Base-by-base conservation (phyloP, 2,113 vertebrate genomes). In the Marcusenius ussheri region DNA sequence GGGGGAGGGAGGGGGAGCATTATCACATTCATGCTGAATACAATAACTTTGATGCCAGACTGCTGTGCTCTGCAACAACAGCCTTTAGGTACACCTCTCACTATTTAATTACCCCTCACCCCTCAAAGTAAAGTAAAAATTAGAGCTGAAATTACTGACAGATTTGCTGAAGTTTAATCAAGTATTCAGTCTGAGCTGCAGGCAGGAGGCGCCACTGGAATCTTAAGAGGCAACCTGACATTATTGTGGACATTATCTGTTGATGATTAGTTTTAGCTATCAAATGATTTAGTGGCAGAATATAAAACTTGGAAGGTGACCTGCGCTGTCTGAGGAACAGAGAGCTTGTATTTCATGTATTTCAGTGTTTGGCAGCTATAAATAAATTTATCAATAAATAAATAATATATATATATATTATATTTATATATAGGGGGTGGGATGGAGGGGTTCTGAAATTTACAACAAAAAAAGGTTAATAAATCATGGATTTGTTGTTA, bases 171-270 rank as follows among this genome's bases (percentile, higher is more conserved):
- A 89, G 93, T 96, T 97, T 97, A 96, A 97, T 97, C 95, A 96
- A 95, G 94, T 95, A 96, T 97, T 97, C 96, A 96, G 95, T 97
- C 96, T 97, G 95, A 96, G 95, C 94, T 96, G 94, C 91, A 89
- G 94, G 93, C 94, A 93, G 93, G 92, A 93, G 62, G 85, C 83
- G 88, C 94, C 90, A 90, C 91, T 77, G 93, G 96, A 96, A 96
- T 97, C 96, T 96, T 96, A 96, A 96, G 92, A 93, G 95, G 88
- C 70, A 80, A 90, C 83, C 87, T 45, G 10, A 77, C 87, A 66
- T 93, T 94, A 94, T 94, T 94, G 93, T 94, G 94, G 94, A 94
- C 93, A 93, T 92, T 93, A 95, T 94, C 93, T 93, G 91, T 89
- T 88, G 58, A 91, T 95, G 94, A 95, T 96, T 94, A 94, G 90